Percentiles rank a stretch among this genome's conserved stretches.
phyloP scores from a whole-genome alignment of 2,113 vertebrate genomes.

The Sinocyclocheilus anophthalmus region DNA sequence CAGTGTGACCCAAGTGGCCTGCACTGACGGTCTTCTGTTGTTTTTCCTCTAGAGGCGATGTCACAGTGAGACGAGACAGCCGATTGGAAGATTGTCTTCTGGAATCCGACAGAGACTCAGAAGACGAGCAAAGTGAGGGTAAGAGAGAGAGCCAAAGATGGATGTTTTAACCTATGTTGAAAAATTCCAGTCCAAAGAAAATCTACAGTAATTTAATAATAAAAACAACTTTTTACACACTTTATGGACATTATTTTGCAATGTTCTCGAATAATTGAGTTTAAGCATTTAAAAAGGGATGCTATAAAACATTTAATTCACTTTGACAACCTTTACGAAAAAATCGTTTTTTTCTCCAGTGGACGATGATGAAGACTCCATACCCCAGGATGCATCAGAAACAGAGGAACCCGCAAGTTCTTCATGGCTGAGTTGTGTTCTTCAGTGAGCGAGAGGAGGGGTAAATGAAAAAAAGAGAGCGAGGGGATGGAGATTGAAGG shows the following conservation, averaged over 20 bases:
- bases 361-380: conserved; percentile 53
- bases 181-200: background rate
- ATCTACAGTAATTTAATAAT: background rate
- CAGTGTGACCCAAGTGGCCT: conserved; percentile 14
- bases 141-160: conserved; percentile 21
- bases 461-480: conserved; percentile 53
- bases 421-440: conserved; percentile 73
- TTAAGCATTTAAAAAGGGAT: background rate
- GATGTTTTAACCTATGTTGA: background rate
- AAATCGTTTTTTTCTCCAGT: background rate
- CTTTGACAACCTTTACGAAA: background rate
- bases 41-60: conserved; percentile 73
- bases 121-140: conserved; percentile 63
- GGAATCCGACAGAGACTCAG: conserved; percentile 73
- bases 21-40: conserved; percentile 40
- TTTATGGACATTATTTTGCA: background rate
- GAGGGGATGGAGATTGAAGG: conserved; percentile 34
- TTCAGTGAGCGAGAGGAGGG: conserved; percentile 69
- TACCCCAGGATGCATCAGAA: conserved; percentile 44
- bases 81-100: conserved; percentile 64
- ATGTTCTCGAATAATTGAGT: background rate
- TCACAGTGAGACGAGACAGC: conserved; percentile 70
- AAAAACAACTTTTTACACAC: background rate
- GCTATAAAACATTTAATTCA: background rate
- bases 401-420: conserved; percentile 53